Evolutionary conservation across 1,140 invertebrate species (phyloP).

Genomic region (Probaryconus sp.): DNA sequence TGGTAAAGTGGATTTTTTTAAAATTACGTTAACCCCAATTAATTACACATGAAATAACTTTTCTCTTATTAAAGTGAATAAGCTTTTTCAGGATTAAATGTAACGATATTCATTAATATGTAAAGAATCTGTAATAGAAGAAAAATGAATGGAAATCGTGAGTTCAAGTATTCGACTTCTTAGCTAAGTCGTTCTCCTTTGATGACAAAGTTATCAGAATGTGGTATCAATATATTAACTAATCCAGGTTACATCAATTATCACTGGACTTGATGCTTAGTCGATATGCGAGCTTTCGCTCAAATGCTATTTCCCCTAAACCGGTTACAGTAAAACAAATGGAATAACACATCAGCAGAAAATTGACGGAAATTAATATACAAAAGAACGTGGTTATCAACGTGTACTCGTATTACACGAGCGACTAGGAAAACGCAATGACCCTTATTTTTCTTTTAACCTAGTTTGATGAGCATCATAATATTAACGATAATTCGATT

Average conservation of each 20-base stretch:
- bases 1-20: no score
- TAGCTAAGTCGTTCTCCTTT: no score
- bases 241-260: conserved; percentile 47
- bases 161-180: no score
- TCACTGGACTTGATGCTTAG: conserved; percentile 5
- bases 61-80: no score
- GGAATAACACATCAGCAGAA: conserved; percentile 36
- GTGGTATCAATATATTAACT: conserved; percentile 17
- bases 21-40: no score
- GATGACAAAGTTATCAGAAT: conserved; percentile 25
- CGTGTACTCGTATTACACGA: not conserved
- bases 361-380: conserved; percentile 43
- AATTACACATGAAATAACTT: no score
- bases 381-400: conserved; percentile 7
- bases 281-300: conserved; percentile 37
- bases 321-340: conserved; percentile 31
- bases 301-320: conserved; percentile 2
- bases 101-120: no score
- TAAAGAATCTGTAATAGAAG: no score
- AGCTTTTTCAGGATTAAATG: no score
- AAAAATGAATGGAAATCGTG: no score
- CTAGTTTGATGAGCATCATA: conserved; percentile 39
- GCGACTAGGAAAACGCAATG: conserved; percentile 48
- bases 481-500: conserved; percentile 59
- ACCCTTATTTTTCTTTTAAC: conserved; percentile 59